Evolutionary conservation across 2,797 vertebrate species (phyloP).

Genomic region (Loriculus beryllinus): DNA sequence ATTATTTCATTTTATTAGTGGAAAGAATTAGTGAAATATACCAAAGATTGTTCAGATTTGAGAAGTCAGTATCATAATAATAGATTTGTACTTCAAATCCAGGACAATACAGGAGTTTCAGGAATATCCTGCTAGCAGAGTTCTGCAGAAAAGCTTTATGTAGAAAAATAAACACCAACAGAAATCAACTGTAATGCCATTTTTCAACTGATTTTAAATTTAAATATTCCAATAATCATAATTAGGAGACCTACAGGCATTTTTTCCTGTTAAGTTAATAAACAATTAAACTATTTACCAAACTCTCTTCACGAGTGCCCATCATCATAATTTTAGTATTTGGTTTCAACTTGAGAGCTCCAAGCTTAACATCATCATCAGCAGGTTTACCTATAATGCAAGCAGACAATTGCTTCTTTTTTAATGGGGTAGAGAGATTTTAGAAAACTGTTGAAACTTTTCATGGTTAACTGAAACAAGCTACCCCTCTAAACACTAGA

Average conservation of each 20-base stretch:
- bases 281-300: slow-evolving; percentile 81
- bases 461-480: not conserved
- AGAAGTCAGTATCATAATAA: not conserved
- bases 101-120: not conserved
- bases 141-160: not conserved
- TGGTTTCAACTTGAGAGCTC: slow-evolving; percentile 94
- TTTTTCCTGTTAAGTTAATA: not conserved
- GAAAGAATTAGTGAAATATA: not conserved
- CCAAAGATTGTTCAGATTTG: not conserved
- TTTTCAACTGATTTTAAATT: not conserved
- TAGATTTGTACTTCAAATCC: not conserved
- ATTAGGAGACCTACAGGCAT: not conserved
- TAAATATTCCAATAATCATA: not conserved
- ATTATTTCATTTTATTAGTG: not conserved
- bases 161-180: not conserved
- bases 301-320: slow-evolving; percentile 97
- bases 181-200: not conserved
- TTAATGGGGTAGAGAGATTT: slow-evolving; percentile 10
- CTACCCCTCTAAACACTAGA: not conserved
- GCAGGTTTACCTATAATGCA: slow-evolving; percentile 89
- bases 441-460: not conserved
- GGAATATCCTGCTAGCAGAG: not conserved
- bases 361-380: slow-evolving; percentile 94
- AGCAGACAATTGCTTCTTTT: slow-evolving; percentile 29
- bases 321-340: slow-evolving; percentile 99